Evolutionary conservation across 1,140 invertebrate species (phyloP), one percentile per base, ranked within the genome.

Genomic region (Sitodiplosis mosellana): DNA sequence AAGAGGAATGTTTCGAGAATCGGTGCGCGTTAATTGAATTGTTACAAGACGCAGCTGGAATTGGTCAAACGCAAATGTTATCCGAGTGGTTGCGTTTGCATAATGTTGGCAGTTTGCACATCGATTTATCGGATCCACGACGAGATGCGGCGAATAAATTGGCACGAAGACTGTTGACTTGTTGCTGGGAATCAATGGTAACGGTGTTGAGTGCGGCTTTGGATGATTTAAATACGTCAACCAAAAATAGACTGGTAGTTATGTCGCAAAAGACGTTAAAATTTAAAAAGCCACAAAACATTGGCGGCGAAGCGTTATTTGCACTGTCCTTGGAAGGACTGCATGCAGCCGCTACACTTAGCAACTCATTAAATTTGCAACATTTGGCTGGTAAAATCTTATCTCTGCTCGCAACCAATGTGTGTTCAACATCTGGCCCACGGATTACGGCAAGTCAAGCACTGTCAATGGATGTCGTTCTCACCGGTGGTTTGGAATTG

Each of bases 181-280:
- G 82, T 54, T 91, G 88, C 58, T 94, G 89, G 89, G 80, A 85
- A 42, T 85, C 83, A 0, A 82, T 93, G 69, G 76, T 93, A 40
- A 78, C 81, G n/a, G 83, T 94, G 12, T 67, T 93, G 2, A 83
- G 87, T 15, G 78, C 78, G 0, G 77, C 87, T 0, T 63, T 92
- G 42, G 70, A 70, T 10, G 75, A 78, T 48, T 71, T 56, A 58
- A 70, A 63, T 60, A 72, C 64, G 40, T 41, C 43, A 20, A 55
- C 53, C n/a, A 56, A 56, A 36, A 70, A 69, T 54, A 62, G 74
- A 59, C 54, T 76, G 62, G 56, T 74, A 19, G 66, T 67, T 2
- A 65, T 74, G 41, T 66, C 69, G 2, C 73, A 72, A 52, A 70
- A 71, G 48, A 72, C 71, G 2, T 64, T 73, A 19, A 48, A 65